phyloP scores from a whole-genome alignment of 2,113 vertebrate genomes.

The Grantiella picta region DNA sequence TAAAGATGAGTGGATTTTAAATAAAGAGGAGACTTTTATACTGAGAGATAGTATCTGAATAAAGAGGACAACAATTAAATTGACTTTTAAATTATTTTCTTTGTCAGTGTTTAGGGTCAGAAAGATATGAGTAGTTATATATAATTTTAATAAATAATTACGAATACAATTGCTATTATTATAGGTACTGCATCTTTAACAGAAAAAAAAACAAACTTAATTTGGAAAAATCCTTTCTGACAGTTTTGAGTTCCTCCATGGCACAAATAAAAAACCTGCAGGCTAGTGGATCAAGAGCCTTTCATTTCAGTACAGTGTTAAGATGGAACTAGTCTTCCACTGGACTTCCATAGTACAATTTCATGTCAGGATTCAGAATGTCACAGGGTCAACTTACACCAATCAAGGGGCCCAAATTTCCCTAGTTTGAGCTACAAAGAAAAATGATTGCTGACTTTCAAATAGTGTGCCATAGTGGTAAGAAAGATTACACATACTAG shows the following conservation, averaged over 20 bases:
- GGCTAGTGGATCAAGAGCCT: not conserved
- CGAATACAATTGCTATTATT: not conserved
- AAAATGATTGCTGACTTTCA: not conserved
- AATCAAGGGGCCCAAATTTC: not conserved
- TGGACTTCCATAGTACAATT: not conserved
- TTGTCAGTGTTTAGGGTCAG: not conserved
- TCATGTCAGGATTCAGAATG: not conserved
- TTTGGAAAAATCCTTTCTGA: constrained; percentile 29
- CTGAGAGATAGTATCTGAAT: not conserved
- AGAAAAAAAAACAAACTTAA: not conserved
- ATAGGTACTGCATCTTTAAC: not conserved
- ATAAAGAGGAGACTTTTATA: not conserved
- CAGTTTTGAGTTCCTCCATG: constrained; percentile 1
- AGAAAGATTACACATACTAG: not conserved
- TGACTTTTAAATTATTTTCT: not conserved
- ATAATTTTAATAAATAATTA: not conserved
- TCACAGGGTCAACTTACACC: not conserved
- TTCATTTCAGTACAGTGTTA: not conserved
- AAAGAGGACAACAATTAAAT: not conserved
- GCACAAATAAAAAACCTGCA: not conserved
- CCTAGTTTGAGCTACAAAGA: not conserved
- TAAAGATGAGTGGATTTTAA: not conserved
- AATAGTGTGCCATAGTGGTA: not conserved
- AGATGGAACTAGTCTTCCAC: not conserved
- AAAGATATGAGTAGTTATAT: not conserved